Conservation (phyloP, 2,797 vertebrate species). For the Darevskia nairensis region DNA sequence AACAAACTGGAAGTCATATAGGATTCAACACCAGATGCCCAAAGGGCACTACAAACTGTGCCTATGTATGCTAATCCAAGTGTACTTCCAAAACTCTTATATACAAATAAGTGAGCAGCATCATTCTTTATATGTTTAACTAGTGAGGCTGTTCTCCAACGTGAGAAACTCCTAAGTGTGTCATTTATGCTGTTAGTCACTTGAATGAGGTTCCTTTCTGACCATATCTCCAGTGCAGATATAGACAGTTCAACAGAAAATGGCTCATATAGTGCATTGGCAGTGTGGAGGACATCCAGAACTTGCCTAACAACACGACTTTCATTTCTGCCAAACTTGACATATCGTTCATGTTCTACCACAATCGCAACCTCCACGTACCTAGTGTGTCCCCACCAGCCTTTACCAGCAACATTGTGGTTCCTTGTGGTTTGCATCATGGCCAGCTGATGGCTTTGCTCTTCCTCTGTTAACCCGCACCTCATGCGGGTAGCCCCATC, state of each 20-base stretch:
- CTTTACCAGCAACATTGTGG: neutral
- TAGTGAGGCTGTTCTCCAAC: neutral
- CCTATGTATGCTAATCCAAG: slow-evolving; percentile 48
- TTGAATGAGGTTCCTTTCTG: slow-evolving; percentile 26
- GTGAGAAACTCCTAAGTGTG: slow-evolving; percentile 44
- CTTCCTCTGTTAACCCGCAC: slow-evolving; percentile 36
- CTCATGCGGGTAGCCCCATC: neutral
- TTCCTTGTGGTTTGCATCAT: slow-evolving; percentile 41
- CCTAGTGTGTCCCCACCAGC: slow-evolving; percentile 17
- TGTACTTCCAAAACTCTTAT: neutral
- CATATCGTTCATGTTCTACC: slow-evolving; percentile 50
- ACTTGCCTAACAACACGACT: slow-evolving; percentile 45
- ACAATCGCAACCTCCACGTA: slow-evolving; percentile 62
- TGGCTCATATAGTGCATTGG: slow-evolving; percentile 62
- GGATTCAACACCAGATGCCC: slow-evolving; percentile 30
- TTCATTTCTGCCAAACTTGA: slow-evolving; percentile 16
- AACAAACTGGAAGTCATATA: slow-evolving; percentile 44
- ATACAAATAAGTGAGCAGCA: slow-evolving; percentile 62
- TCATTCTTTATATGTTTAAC: slow-evolving; percentile 8
- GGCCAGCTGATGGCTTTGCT: slow-evolving; percentile 43
- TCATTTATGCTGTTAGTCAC: accelerated
- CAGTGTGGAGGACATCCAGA: slow-evolving; percentile 59
- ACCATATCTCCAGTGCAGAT: slow-evolving; percentile 73
- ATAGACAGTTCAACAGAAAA: slow-evolving; percentile 60
- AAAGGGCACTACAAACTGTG: neutral